phyloP scores from a whole-genome alignment of 2,797 vertebrate genomes.

The Numenius phaeopus region DNA sequence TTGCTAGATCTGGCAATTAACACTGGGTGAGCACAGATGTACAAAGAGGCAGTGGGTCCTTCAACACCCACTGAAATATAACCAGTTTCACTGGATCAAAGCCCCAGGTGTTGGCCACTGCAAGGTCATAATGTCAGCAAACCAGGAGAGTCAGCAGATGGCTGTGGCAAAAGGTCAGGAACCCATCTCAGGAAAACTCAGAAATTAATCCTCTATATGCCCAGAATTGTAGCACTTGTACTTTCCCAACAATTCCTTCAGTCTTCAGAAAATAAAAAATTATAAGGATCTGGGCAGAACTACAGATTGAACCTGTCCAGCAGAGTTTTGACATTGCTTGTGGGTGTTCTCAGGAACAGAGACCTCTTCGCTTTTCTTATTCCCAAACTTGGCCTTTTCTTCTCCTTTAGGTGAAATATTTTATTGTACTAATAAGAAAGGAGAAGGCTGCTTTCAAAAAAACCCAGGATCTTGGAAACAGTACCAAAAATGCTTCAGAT shows the following conservation, averaged over 20 bases:
- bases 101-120: neutral
- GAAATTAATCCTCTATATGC: neutral
- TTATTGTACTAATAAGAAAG: neutral
- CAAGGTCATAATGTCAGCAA: neutral
- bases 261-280: neutral
- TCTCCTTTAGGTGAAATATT: neutral
- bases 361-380: neutral
- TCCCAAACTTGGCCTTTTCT: neutral
- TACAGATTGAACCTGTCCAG: neutral
- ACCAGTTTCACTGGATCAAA: neutral
- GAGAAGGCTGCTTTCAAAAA: neutral
- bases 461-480: neutral
- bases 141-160: neutral
- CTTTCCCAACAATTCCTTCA: neutral
- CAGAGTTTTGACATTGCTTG: neutral
- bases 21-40: fast-evolving
- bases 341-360: neutral
- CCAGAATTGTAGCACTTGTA: neutral
- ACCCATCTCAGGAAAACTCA: neutral
- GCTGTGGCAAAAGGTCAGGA: neutral
- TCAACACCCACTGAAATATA: neutral
- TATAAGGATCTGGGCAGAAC: neutral
- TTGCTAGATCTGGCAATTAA: neutral
- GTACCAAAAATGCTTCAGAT: neutral
- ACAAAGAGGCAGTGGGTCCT: neutral